Evolutionary conservation across 2,797 vertebrate genomes (phyloP).

Genomic region (Moxostoma hubbsi): DNA sequence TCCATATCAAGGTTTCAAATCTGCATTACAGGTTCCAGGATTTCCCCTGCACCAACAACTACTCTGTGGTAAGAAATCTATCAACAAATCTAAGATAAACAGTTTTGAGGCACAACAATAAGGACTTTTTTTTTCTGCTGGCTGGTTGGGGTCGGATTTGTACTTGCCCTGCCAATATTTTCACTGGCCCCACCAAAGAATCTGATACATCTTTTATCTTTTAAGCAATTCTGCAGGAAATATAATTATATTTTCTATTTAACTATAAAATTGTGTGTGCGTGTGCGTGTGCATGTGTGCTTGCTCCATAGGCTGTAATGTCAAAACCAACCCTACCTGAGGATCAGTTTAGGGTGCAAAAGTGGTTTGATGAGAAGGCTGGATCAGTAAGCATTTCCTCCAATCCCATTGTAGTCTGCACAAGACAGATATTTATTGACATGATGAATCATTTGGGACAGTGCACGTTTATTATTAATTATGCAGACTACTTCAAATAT

Average conservation of each 20-base stretch:
- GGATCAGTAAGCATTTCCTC: slow-evolving; percentile 64
- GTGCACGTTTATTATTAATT: background rate
- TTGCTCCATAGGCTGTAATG: slow-evolving; percentile 69
- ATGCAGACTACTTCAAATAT: background rate
- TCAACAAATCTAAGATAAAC: too few species aligned
- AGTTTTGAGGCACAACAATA: too few species aligned
- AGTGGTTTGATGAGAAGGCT: slow-evolving; percentile 72
- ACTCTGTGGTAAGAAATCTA: slow-evolving; percentile 68
- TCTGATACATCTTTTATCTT: too few species aligned
- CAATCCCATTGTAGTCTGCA: background rate
- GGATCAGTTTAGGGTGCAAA: slow-evolving; percentile 67
- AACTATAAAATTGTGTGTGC: background rate
- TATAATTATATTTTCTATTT: too few species aligned
- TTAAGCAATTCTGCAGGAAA: too few species aligned
- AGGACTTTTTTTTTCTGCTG: too few species aligned
- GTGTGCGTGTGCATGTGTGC: slow-evolving; percentile 31
- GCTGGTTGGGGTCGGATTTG: too few species aligned
- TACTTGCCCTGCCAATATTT: too few species aligned
- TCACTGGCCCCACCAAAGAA: too few species aligned
- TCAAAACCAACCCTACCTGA: slow-evolving; percentile 65
- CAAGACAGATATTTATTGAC: background rate
- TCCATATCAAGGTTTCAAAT: background rate
- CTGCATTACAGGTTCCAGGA: slow-evolving; percentile 71
- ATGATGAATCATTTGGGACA: background rate
- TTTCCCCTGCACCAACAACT: slow-evolving; percentile 69